Conservation (phyloP, 2,888 invertebrate species). For the Bombylius discolor region DNA sequence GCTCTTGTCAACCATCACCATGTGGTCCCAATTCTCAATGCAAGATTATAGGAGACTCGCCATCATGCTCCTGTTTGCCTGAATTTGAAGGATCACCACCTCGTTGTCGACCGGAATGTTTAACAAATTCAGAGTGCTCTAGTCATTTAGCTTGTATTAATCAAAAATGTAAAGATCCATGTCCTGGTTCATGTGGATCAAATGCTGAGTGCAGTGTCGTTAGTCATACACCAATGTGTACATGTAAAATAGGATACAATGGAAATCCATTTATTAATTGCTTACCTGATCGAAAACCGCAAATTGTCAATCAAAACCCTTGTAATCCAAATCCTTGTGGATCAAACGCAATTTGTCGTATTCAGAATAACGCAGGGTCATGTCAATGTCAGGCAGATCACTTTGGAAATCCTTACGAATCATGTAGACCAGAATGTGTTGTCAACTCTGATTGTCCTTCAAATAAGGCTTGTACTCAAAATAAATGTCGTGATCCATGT, state of each 20-base stretch:
- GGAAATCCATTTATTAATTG: slow-evolving; percentile 53
- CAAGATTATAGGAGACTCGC: slow-evolving; percentile 32
- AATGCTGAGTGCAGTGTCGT: slow-evolving; percentile 44
- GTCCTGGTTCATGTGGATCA: slow-evolving; percentile 49
- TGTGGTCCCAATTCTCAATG: slow-evolving; percentile 46
- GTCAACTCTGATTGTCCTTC: slow-evolving; percentile 63
- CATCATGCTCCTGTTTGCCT: slow-evolving; percentile 49
- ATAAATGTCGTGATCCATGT: slow-evolving; percentile 68
- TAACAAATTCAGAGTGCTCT: slow-evolving; percentile 55
- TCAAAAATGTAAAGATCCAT: slow-evolving; percentile 60
- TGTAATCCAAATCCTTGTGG: slow-evolving; percentile 55
- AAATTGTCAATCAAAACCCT: slow-evolving; percentile 34
- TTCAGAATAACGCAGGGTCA: slow-evolving; percentile 49
- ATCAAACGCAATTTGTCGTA: slow-evolving; percentile 51
- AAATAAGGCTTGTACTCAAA: slow-evolving; percentile 55
- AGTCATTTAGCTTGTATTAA: slow-evolving; percentile 54
- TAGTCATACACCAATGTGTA: slow-evolving; percentile 46
- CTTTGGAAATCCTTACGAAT: slow-evolving; percentile 54
- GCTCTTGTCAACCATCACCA: slow-evolving; percentile 39
- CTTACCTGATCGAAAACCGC: slow-evolving; percentile 25
- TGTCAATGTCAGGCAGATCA: slow-evolving; percentile 56
- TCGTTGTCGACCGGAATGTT: slow-evolving; percentile 56
- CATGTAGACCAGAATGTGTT: slow-evolving; percentile 66
- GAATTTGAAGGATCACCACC: slow-evolving; percentile 57
- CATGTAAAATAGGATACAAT: slow-evolving; percentile 46